Percentiles rank a stretch among this genome's conserved stretches.
Conservation (phyloP, 92 coral and sea anemone genomes). For the Zoanthus gigantus region DNA sequence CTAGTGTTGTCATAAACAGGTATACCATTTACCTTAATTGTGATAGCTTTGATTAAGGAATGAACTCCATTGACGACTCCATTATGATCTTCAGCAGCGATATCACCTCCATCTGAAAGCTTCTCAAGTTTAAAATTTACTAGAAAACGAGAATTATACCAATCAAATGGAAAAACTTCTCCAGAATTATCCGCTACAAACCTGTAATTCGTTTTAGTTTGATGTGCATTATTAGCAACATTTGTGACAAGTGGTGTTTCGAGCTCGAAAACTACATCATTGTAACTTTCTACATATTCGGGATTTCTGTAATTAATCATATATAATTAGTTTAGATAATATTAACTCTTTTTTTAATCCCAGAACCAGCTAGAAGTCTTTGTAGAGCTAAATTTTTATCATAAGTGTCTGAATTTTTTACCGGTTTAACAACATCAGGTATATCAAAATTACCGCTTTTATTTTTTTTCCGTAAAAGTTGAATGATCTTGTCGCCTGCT, state of each 20-base stretch:
- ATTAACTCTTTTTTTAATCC: neutral
- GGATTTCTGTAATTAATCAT: neutral
- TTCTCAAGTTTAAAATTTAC: neutral
- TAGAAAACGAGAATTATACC: constrained; percentile 1
- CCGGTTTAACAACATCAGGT: neutral
- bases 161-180: neutral
- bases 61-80: neutral
- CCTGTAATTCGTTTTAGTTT: neutral
- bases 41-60: neutral
- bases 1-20: neutral
- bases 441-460: neutral
- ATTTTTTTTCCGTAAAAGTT: neutral
- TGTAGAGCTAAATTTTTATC: neutral
- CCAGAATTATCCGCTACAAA: neutral
- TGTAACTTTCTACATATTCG: neutral
- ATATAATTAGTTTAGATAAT: neutral
- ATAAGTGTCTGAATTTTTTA: neutral
- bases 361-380: neutral
- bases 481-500: neutral
- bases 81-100: neutral
- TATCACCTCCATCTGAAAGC: neutral
- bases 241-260: neutral
- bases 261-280: neutral
- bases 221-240: neutral
- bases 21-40: neutral